A percentile compares a stretch with the other conserved stretches of the same genome.
phyloP scores from a whole-genome alignment of 2,888 invertebrate genomes.

The Sphaerophoria taeniata region DNA sequence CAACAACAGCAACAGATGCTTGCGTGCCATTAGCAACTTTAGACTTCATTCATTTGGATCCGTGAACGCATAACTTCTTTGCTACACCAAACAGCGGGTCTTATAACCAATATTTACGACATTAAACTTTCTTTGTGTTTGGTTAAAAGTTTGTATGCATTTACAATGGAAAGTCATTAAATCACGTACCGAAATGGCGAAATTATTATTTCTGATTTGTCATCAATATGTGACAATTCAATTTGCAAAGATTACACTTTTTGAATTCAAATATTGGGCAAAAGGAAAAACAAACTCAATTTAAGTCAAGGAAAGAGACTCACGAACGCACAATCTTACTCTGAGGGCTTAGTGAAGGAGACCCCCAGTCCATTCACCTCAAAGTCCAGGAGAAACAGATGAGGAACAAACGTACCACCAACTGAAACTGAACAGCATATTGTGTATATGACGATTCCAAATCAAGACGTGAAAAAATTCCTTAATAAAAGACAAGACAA shows the following conservation, averaged over 20 bases:
- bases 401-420: slow-evolving; percentile 8
- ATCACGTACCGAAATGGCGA: slow-evolving; percentile 37
- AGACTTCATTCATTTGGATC: slow-evolving; percentile 49
- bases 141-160: slow-evolving; percentile 1
- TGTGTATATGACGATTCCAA: slow-evolving; percentile 16
- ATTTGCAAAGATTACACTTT: slow-evolving; percentile 48
- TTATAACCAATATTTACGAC: slow-evolving; percentile 23
- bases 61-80: slow-evolving; percentile 21
- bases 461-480: slow-evolving; percentile 34
- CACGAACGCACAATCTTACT: slow-evolving; percentile 9
- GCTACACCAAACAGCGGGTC: slow-evolving; percentile 12
- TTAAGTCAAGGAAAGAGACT: slow-evolving; percentile 27
- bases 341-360: slow-evolving; percentile 8
- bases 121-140: slow-evolving; percentile 30
- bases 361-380: slow-evolving; percentile 29
- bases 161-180: slow-evolving; percentile 49
- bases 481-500: slow-evolving; percentile 34
- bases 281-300: slow-evolving; percentile 2
- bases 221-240: slow-evolving; percentile 50
- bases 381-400: slow-evolving; percentile 37
- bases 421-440: neutral
- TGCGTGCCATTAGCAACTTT: slow-evolving; percentile 46
- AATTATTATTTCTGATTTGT: neutral
- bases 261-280: slow-evolving; percentile 49
- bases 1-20: neutral